phyloP scores from a whole-genome alignment of 2,113 vertebrate genomes.

The Tretioscincus oriximinensis region DNA sequence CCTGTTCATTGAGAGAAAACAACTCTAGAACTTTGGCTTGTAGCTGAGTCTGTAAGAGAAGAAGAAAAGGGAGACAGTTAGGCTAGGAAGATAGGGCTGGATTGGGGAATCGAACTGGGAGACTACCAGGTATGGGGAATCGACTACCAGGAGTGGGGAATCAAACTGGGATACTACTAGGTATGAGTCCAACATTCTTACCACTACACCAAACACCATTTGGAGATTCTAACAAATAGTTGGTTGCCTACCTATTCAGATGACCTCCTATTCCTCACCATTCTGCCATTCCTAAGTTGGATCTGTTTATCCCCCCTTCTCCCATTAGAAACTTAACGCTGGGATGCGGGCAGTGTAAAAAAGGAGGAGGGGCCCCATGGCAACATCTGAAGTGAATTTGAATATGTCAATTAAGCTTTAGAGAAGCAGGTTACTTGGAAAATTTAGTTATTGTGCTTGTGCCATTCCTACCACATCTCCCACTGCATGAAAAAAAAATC shows the following conservation, averaged over 20 bases:
- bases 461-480: neutral
- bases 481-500: neutral
- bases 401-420: neutral
- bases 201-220: too few relatives aligned
- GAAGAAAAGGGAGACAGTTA: neutral
- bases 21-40: slow-evolving; percentile 2
- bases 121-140: too few relatives aligned
- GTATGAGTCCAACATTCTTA: too few relatives aligned
- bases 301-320: neutral
- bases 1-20: slow-evolving; percentile 20
- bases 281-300: too few relatives aligned
- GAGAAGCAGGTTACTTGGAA: neutral
- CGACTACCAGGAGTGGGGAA: too few relatives aligned
- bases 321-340: neutral
- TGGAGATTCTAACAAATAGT: neutral
- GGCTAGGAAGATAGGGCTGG: too few relatives aligned
- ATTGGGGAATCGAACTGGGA: too few relatives aligned
- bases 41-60: neutral
- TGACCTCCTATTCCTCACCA: too few relatives aligned
- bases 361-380: neutral
- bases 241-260: too few relatives aligned
- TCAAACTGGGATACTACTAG: too few relatives aligned
- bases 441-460: neutral
- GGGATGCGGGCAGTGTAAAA: neutral
- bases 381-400: neutral